These are phyloP conservation scores for Drosophila melanogaster DNA, from an alignment of 1,140 invertebrate species.

Conservation along the genomic window Release_6_plus_ISO1_MT NT_033779.5:16337501-16338000, in stretches of 20 bases:
- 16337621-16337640: background rate
- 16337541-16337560: background rate
- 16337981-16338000: too few relatives aligned
- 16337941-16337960: too few relatives aligned
- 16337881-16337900: constrained; percentile 5
- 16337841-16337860: constrained; percentile 28
- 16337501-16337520: too few relatives aligned
- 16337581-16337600: background rate
- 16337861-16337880: constrained; percentile 11
- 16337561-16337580: background rate
- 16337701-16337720: background rate
- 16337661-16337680: background rate
- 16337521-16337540: constrained; percentile 23
- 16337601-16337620: background rate
- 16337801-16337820: constrained; percentile 34
- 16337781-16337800: constrained; percentile 20
- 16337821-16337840: constrained; percentile 6
- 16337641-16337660: background rate
- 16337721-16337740: background rate
- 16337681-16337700: too few relatives aligned
- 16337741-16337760: constrained; percentile 15
- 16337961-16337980: too few relatives aligned
- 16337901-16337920: background rate
- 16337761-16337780: constrained; percentile 30
- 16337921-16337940: background rate